Percentiles rank a stretch among this genome's conserved stretches.
These are phyloP conservation scores for Urocolius indicus DNA, from an alignment of 2,113 vertebrate genomes.

Conservation along the genomic window DNA sequence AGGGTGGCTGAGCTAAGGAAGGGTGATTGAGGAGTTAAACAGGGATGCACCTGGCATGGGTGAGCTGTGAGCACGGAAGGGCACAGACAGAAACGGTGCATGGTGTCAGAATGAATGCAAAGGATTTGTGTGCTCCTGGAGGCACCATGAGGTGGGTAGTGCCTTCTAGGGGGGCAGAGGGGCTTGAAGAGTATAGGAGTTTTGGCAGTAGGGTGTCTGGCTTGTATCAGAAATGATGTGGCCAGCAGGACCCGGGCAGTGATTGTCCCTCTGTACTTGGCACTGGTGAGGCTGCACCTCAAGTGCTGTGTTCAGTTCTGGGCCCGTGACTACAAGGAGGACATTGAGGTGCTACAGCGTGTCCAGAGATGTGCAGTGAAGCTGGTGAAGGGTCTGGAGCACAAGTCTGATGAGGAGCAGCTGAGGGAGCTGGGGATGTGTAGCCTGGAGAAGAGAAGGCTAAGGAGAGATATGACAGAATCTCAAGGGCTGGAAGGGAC, in stretches of 20 bases:
- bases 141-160: not conserved
- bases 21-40: not conserved
- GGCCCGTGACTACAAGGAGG: no score
- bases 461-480: no score
- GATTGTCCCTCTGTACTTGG: not conserved
- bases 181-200: not conserved
- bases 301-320: fast-evolving
- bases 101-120: not conserved
- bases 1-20: not conserved
- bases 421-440: no score
- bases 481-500: no score
- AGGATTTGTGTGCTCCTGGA: not conserved
- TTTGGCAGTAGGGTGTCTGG: not conserved
- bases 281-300: not conserved
- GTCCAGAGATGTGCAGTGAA: no score
- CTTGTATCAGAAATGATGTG: no score
- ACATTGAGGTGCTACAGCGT: no score
- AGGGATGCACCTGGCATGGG: not conserved
- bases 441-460: no score
- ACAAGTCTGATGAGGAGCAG: no score
- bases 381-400: no score
- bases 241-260: no score
- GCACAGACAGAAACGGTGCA: not conserved
- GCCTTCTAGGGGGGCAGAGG: not conserved
- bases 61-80: not conserved